phyloP scores from a whole-genome alignment of 2,113 vertebrate genomes.

The Silurus meridionalis region DNA sequence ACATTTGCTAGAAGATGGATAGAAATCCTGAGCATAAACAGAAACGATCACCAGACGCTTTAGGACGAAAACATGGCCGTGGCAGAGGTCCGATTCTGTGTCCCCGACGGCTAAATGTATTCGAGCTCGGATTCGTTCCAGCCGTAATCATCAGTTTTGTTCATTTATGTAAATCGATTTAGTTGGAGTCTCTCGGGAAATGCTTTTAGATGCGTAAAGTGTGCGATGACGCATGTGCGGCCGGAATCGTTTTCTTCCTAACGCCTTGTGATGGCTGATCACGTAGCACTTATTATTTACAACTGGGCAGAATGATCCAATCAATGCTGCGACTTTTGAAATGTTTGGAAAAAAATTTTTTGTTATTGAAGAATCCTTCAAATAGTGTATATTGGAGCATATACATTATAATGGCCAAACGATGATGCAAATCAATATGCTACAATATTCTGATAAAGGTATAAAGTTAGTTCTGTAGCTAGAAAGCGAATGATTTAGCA shows the following conservation, averaged over 20 bases:
- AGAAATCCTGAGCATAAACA: conserved; percentile 7
- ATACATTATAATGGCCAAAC: no score
- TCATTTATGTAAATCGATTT: conserved; percentile 56
- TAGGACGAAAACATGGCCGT: conserved; percentile 26
- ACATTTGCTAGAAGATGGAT: conserved; percentile 31
- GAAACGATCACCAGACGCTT: background rate
- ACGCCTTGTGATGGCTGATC: background rate
- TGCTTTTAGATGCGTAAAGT: conserved; percentile 40
- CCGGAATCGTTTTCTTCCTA: conserved; percentile 3
- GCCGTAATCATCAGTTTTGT: conserved; percentile 34
- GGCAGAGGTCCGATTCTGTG: background rate
- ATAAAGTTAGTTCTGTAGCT: no score
- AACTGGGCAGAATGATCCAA: background rate
- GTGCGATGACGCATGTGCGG: conserved; percentile 35
- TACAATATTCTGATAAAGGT: no score
- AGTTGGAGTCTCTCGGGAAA: conserved; percentile 31
- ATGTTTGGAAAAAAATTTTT: no score
- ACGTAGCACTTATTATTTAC: background rate
- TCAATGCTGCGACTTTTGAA: no score
- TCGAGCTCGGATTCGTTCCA: conserved; percentile 32
- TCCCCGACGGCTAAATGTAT: conserved; percentile 30
- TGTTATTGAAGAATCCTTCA: no score
- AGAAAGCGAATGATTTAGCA: no score
- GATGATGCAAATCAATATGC: no score
- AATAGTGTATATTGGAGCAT: no score